These are phyloP conservation scores for Parus major DNA, from an alignment of 2,113 vertebrate genomes.

Conservation along the genomic window DNA sequence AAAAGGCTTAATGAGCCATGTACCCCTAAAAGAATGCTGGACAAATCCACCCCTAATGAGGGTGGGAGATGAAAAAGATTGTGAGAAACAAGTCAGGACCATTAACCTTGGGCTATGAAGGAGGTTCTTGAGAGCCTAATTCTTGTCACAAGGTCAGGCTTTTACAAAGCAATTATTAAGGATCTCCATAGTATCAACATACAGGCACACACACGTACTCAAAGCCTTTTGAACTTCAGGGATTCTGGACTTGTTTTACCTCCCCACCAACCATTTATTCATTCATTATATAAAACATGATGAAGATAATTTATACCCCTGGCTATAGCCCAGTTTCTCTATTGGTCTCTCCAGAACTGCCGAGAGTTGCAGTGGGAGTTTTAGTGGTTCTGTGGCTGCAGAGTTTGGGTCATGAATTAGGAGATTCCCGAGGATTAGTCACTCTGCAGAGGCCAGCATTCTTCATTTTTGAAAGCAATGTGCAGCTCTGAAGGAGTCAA, in stretches of 20 bases:
- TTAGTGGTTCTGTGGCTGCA: not conserved
- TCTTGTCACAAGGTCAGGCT: constrained; percentile 55
- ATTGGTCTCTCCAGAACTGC: not conserved
- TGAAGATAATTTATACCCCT: not conserved
- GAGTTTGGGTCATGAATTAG: not conserved
- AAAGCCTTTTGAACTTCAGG: not conserved
- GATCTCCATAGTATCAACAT: constrained; percentile 27
- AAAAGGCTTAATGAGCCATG: constrained; percentile 74
- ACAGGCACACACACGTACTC: not conserved
- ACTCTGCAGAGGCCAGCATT: not conserved
- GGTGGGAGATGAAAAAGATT: constrained; percentile 30
- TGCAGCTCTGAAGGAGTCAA: not conserved
- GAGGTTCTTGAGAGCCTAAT: constrained; percentile 12
- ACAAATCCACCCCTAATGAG: constrained; percentile 75
- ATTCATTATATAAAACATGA: not conserved
- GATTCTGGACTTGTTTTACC: not conserved
- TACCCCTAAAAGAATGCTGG: constrained; percentile 66
- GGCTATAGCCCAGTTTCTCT: not conserved
- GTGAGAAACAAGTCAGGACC: constrained; percentile 39
- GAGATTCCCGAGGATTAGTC: not conserved
- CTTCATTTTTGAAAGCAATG: not conserved
- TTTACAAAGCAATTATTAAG: constrained; percentile 45
- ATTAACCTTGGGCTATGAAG: not conserved
- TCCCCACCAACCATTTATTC: not conserved
- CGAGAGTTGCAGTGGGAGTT: not conserved